These are phyloP conservation scores for Agrochola circellaris DNA, from an alignment of 2,888 invertebrate genomes.

Conservation along the genomic window DNA sequence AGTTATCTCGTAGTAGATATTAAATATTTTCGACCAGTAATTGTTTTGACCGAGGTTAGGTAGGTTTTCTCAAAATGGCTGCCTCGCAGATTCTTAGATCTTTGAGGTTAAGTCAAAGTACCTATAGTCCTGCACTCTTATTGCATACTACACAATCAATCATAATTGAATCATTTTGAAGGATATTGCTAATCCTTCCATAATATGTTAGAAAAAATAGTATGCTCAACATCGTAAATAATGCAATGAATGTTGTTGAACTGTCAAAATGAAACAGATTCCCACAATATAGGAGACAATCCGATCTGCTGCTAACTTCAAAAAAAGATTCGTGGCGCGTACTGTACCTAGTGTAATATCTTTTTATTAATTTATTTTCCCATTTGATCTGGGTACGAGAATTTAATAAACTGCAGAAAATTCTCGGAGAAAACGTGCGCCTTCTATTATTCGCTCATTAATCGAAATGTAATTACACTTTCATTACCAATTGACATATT, in stretches of 20 bases:
- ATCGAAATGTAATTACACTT: slow-evolving; percentile 1
- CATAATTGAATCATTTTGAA: too few relatives aligned
- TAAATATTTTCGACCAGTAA: slow-evolving; percentile 23
- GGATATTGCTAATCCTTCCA: too few relatives aligned
- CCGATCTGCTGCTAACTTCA: too few relatives aligned
- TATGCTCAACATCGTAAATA: too few relatives aligned
- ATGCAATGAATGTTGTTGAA: too few relatives aligned
- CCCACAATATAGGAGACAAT: not conserved
- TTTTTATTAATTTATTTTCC: not conserved
- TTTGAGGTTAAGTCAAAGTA: not conserved
- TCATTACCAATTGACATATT: not conserved
- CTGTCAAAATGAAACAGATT: too few relatives aligned
- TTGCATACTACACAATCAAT: too few relatives aligned
- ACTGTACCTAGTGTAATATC: not conserved
- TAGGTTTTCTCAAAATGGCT: slow-evolving; percentile 2
- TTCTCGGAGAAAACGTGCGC: too few relatives aligned
- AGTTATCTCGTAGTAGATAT: slow-evolving; percentile 27
- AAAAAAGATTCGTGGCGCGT: not conserved
- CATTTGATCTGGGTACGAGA: not conserved
- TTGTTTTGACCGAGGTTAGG: slow-evolving; percentile 1
- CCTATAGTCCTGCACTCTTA: not conserved
- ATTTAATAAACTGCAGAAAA: not conserved
- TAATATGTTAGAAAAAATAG: too few relatives aligned
- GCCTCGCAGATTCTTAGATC: not conserved
- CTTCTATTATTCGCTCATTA: not conserved